Percentiles rank a stretch among this genome's conserved stretches.
phyloP scores from a whole-genome alignment of 2,113 vertebrate species.

The Nycticorax nycticorax region DNA sequence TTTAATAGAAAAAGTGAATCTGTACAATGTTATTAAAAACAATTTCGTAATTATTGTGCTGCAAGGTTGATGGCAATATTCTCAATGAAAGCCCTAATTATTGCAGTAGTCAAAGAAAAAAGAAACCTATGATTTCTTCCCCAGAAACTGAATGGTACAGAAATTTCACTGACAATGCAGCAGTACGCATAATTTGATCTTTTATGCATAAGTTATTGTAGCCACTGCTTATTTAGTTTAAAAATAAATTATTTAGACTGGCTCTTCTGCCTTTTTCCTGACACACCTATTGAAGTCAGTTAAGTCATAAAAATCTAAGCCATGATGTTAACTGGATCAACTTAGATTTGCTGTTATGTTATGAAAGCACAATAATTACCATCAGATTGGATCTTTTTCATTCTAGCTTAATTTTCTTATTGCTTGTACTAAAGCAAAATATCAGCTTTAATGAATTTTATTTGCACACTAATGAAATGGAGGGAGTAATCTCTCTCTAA shows the following conservation, averaged over 20 bases:
- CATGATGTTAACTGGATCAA: not conserved
- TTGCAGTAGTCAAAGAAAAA: not conserved
- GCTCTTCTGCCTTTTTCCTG: not conserved
- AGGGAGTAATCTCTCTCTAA: constrained; percentile 20
- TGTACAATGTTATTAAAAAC: not conserved
- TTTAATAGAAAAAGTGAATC: not conserved
- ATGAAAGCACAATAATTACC: not conserved
- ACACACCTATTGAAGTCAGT: not conserved
- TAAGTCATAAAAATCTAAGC: not conserved
- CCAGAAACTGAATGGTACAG: not conserved
- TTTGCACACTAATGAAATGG: constrained; percentile 54
- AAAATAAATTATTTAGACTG: not conserved
- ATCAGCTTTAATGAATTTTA: constrained; percentile 54
- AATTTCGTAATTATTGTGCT: not conserved
- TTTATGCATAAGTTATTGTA: not conserved
- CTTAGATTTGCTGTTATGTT: not conserved
- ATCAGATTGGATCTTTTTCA: constrained; percentile 17
- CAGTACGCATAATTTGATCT: not conserved
- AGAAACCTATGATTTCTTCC: not conserved
- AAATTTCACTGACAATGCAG: not conserved
- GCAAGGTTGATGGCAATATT: not conserved
- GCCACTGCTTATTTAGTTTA: not conserved
- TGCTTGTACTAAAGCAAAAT: not conserved
- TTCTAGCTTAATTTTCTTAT: not conserved
- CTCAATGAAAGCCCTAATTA: not conserved